Evolutionary conservation across 2,888 invertebrate species (phyloP).

Genomic region (Mongoloraphidia duomilia): DNA sequence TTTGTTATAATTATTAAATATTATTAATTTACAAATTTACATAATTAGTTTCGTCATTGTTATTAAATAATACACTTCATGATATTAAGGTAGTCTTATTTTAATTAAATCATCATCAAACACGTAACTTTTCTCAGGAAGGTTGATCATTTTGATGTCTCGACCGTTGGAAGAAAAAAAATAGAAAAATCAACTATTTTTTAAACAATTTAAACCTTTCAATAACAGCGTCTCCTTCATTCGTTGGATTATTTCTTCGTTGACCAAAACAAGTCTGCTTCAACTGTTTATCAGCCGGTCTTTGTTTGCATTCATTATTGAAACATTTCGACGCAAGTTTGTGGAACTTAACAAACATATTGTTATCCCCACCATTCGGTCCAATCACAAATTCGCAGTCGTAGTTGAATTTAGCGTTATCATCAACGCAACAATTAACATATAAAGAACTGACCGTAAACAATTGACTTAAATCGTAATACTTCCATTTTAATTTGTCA

Average conservation of each 20-base stretch:
- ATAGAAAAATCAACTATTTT: background rate
- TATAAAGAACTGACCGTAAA: slow-evolving; percentile 59
- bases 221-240: background rate
- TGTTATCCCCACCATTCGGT: slow-evolving; percentile 62
- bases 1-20: too few relatives aligned
- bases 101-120: too few relatives aligned
- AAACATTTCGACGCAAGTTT: slow-evolving; percentile 45
- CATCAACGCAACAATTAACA: slow-evolving; percentile 57
- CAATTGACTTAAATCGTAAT: slow-evolving; percentile 41
- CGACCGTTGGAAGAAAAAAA: too few relatives aligned
- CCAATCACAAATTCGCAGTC: slow-evolving; percentile 57
- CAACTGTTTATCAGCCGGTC: slow-evolving; percentile 33
- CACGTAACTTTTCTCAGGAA: too few relatives aligned
- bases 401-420: slow-evolving; percentile 37
- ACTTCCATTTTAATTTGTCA: slow-evolving; percentile 37
- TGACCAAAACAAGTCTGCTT: slow-evolving; percentile 45
- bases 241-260: slow-evolving; percentile 14
- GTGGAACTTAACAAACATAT: slow-evolving; percentile 50
- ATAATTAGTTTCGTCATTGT: too few relatives aligned
- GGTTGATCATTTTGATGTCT: too few relatives aligned
- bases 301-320: slow-evolving; percentile 35
- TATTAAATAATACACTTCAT: too few relatives aligned
- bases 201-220: slow-evolving; percentile 6
- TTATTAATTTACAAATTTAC: too few relatives aligned
- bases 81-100: too few relatives aligned